These are phyloP conservation scores for Sander lucioperca DNA, from an alignment of 2,113 vertebrate genomes.

Conservation along the genomic window DNA sequence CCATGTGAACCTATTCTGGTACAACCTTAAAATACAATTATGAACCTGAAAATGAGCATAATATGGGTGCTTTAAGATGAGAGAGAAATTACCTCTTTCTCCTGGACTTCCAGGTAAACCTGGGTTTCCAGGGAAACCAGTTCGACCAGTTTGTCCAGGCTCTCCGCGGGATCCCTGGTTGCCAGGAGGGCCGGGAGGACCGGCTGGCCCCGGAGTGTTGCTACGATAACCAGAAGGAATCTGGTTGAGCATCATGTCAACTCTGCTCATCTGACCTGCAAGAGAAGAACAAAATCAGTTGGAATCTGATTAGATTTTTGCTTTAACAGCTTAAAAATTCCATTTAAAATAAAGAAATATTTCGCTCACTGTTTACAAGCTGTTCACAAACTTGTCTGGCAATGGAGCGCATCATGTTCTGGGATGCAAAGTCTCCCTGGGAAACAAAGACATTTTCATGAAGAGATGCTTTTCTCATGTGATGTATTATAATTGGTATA, in stretches of 20 bases:
- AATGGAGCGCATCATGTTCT: slow-evolving; percentile 98
- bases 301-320: not conserved
- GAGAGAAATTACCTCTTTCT: slow-evolving; percentile 89
- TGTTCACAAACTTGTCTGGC: slow-evolving; percentile 99
- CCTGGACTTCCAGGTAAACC: slow-evolving; percentile 92
- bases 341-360: not conserved
- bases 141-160: slow-evolving; percentile 89
- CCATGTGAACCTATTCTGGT: no score
- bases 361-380: slow-evolving; percentile 92
- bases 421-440: slow-evolving; percentile 96
- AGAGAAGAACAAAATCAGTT: slow-evolving; percentile 14
- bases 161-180: slow-evolving; percentile 90
- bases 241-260: slow-evolving; percentile 97
- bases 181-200: slow-evolving; percentile 93
- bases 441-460: slow-evolving; percentile 57
- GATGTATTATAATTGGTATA: not conserved
- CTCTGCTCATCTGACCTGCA: slow-evolving; percentile 95
- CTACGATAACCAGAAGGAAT: slow-evolving; percentile 95
- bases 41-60: no score
- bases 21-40: no score
- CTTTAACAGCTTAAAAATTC: not conserved
- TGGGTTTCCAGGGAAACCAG: slow-evolving; percentile 93
- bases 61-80: not conserved
- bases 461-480: not conserved
- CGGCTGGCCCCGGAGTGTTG: slow-evolving; percentile 91